Conservation (phyloP, 2,888 invertebrate genomes). For the Dichetophora obliterata region DNA sequence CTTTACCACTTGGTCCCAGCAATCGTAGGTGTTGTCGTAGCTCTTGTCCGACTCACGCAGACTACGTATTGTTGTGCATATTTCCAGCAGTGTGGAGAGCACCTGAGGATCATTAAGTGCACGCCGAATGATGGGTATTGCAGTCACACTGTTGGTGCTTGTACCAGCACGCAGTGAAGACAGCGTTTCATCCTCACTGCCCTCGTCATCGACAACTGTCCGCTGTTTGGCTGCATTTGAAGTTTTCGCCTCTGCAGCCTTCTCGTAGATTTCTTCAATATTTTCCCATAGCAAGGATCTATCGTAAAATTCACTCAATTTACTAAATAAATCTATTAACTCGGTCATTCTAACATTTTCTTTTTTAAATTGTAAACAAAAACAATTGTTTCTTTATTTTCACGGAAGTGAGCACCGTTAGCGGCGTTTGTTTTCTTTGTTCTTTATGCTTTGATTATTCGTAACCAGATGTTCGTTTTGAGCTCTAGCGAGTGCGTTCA, state of each 20-base stretch:
- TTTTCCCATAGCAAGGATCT: constrained; percentile 58
- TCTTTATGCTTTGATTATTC: too few species aligned
- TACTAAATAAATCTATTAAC: constrained; percentile 58
- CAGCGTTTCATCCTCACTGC: constrained; percentile 22
- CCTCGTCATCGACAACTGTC: background rate
- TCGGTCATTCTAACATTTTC: constrained; percentile 56
- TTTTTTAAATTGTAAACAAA: background rate
- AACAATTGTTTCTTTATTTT: background rate
- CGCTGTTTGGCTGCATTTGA: background rate
- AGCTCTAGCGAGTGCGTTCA: too few species aligned
- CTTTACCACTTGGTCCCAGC: constrained; percentile 63
- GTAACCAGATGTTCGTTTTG: too few species aligned
- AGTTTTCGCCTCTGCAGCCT: constrained; percentile 35
- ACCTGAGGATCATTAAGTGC: constrained; percentile 52
- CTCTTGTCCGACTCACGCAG: constrained; percentile 57
- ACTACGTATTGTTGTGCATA: constrained; percentile 59
- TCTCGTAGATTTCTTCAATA: constrained; percentile 56
- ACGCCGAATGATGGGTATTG: constrained; percentile 53
- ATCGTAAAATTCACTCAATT: constrained; percentile 58
- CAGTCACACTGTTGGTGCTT: constrained; percentile 20
- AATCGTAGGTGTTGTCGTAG: constrained; percentile 63
- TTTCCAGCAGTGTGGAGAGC: constrained; percentile 58
- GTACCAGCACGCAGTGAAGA: constrained; percentile 34
- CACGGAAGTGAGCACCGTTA: too few species aligned
- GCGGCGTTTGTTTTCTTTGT: too few species aligned